Percentiles rank a stretch among this genome's conserved stretches.
Conservation (phyloP, 2,888 invertebrate species). For the Cosmorhoe ocellata region DNA sequence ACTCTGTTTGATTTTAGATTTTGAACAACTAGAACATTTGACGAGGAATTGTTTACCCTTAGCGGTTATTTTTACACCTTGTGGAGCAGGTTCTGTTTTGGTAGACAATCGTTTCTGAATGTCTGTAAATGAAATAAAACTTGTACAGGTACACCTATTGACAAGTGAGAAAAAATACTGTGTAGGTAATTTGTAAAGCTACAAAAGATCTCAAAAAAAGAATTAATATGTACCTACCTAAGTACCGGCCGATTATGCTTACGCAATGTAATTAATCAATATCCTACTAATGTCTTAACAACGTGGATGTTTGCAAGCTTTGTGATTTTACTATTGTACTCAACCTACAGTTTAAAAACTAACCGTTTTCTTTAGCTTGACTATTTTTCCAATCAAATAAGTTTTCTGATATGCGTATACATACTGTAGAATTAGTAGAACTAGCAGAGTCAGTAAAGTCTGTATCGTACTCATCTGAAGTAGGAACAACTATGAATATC, state of each 20-base stretch:
- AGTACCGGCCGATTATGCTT: too few relatives aligned
- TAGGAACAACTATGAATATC: conserved; percentile 48
- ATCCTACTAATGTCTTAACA: too few relatives aligned
- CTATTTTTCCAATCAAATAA: conserved; percentile 29
- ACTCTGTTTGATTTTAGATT: conserved; percentile 2
- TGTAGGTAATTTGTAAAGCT: too few relatives aligned
- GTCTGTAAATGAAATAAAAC: not conserved
- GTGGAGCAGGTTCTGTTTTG: not conserved
- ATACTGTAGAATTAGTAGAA: conserved; percentile 46
- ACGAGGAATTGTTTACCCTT: not conserved
- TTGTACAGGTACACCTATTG: too few relatives aligned
- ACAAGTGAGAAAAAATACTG: too few relatives aligned
- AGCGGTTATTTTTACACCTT: conserved; percentile 7
- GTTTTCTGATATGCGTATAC: conserved; percentile 43
- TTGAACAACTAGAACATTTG: not conserved
- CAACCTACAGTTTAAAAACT: conserved; percentile 21
- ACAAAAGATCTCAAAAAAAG: too few relatives aligned
- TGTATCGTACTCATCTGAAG: conserved; percentile 39
- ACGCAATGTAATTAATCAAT: too few relatives aligned
- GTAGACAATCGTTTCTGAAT: not conserved
- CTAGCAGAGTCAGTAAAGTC: conserved; percentile 30
- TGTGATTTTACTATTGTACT: too few relatives aligned
- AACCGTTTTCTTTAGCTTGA: conserved; percentile 24
- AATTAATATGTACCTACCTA: too few relatives aligned
- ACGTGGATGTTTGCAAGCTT: too few relatives aligned